Conservation (phyloP, 1,140 invertebrate species). For the Oryctes rhinoceros region DNA sequence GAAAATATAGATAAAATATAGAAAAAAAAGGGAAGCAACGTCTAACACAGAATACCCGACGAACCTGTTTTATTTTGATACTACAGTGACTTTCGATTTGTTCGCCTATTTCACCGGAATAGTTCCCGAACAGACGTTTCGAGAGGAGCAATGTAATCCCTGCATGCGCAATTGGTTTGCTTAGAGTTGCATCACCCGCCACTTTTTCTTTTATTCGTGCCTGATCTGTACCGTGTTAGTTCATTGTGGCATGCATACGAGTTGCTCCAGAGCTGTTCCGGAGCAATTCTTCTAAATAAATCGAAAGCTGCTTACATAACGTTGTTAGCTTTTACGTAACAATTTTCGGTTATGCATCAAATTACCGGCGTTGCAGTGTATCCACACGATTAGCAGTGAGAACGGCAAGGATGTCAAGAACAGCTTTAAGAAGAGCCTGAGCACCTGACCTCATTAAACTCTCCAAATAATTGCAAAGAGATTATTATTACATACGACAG, state of each 20-base stretch:
- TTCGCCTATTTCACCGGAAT: too few species aligned
- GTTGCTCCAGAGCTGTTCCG: too few species aligned
- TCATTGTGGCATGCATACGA: too few species aligned
- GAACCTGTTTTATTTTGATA: conserved; percentile 2
- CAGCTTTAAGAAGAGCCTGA: background rate
- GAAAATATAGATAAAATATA: background rate
- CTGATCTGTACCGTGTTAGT: too few species aligned
- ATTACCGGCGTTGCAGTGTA: background rate
- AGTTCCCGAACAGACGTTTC: too few species aligned
- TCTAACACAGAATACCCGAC: background rate
- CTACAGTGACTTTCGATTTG: too few species aligned
- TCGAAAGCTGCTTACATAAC: background rate
- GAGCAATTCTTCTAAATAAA: background rate
- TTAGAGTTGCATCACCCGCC: too few species aligned
- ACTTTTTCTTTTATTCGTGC: too few species aligned
- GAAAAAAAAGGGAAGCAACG: background rate
- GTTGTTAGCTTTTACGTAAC: background rate
- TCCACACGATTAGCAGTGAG: background rate
- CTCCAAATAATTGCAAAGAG: conserved; percentile 15
- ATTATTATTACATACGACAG: conserved; percentile 2
- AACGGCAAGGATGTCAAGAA: conserved; percentile 20
- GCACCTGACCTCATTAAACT: conserved; percentile 25
- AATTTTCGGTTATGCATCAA: background rate
- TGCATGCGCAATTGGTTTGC: too few species aligned
- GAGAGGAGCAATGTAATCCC: too few species aligned